Percentiles rank a stretch among this genome's conserved stretches.
These are phyloP conservation scores for Lepidocyrtoides sp. DNA, from an alignment of 2,888 invertebrate species.

Conservation along the genomic window DNA sequence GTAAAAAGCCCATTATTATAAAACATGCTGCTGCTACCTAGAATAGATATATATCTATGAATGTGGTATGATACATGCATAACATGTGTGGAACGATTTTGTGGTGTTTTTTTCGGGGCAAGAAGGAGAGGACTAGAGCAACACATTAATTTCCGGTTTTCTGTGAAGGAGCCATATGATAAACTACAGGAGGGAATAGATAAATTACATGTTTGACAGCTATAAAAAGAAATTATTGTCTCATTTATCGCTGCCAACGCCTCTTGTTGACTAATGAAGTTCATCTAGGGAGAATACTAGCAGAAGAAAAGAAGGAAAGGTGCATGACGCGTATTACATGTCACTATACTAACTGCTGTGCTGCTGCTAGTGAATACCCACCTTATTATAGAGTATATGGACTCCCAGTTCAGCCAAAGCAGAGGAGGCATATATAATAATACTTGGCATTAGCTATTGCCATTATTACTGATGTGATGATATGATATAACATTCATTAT, in stretches of 20 bases:
- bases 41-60: neutral
- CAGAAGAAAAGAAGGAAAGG: slow-evolving; percentile 12
- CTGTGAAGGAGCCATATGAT: slow-evolving; percentile 70
- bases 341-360: no score
- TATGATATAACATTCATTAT: neutral
- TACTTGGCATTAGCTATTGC: slow-evolving; percentile 19
- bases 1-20: slow-evolving; percentile 46
- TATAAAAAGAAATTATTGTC: slow-evolving; percentile 79
- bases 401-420: no score
- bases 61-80: neutral
- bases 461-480: neutral
- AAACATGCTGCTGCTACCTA: no score
- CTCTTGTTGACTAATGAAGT: slow-evolving; percentile 77
- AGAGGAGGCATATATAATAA: no score
- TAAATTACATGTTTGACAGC: slow-evolving; percentile 79
- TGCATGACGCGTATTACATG: neutral
- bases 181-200: slow-evolving; percentile 72
- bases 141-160: slow-evolving; percentile 77
- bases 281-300: slow-evolving; percentile 60
- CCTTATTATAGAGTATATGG: no score
- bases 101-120: neutral
- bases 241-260: slow-evolving; percentile 77
- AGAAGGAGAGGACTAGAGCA: slow-evolving; percentile 41
- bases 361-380: no score
- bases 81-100: neutral